Percentiles rank a stretch among this genome's conserved stretches.
phyloP scores from a whole-genome alignment of 2,113 vertebrate species.

The Tiliqua scincoides region DNA sequence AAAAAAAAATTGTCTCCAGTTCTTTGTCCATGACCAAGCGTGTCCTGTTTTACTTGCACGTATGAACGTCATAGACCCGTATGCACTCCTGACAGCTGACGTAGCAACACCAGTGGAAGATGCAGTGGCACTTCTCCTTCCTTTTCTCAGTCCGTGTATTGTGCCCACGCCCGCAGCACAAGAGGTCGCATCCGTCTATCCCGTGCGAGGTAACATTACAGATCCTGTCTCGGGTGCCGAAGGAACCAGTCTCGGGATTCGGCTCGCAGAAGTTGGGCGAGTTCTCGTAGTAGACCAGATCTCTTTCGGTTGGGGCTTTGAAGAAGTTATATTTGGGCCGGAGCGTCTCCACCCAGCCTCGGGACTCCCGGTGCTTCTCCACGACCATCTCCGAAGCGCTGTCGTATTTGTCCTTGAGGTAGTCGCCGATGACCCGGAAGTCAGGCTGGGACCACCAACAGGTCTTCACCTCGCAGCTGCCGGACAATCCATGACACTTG shows the following conservation, averaged over 20 bases:
- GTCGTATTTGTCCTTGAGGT: constrained; percentile 87
- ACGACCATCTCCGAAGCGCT: constrained; percentile 86
- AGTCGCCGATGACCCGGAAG: constrained; percentile 83
- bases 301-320: constrained; percentile 82
- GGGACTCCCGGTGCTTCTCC: constrained; percentile 83
- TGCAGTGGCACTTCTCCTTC: constrained; percentile 82
- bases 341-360: constrained; percentile 85
- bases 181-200: constrained; percentile 83
- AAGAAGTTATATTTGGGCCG: constrained; percentile 84
- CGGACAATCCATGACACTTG: constrained; percentile 84
- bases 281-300: constrained; percentile 84
- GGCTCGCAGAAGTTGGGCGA: constrained; percentile 86
- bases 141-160: constrained; percentile 82
- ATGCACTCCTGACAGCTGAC: constrained; percentile 85
- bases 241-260: constrained; percentile 82
- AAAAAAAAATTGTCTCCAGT: constrained; percentile 61
- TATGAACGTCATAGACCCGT: constrained; percentile 84
- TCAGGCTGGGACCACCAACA: constrained; percentile 87
- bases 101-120: constrained; percentile 88
- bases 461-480: constrained; percentile 86
- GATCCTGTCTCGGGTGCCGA: constrained; percentile 81
- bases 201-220: constrained; percentile 84
- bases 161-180: constrained; percentile 84
- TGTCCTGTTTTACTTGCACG: constrained; percentile 77
- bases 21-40: constrained; percentile 40